Evolutionary conservation across 1,140 invertebrate species (phyloP), one percentile per base, ranked within the genome.

Genomic region (Drosophila lacertosa): DNA sequence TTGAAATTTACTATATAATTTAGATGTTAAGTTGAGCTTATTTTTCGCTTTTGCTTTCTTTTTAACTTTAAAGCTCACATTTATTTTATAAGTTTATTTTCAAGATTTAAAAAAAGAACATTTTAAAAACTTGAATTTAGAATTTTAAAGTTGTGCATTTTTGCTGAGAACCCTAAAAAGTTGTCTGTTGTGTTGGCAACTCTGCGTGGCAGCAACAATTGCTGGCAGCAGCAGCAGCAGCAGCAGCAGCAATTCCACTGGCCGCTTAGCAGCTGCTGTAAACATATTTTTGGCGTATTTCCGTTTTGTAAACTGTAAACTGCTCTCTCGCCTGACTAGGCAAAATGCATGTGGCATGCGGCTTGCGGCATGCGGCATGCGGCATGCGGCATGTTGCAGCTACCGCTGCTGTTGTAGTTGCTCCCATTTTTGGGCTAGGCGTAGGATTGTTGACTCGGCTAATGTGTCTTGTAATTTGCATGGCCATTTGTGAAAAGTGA

Each of bases 391-490:
- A 65, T 70, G 67, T 44, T 13, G 66, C 50, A 51, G 47, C 39
- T 68, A 57, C 48, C 51, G 24, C 22, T 55, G 64, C 32, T 60
- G 54, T 32, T 60, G 51, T 53, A 73, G 77, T 86, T 84, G 77
- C 69, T 86, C 74, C 81, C 77, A 77, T 86, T 89, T 86, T 88
- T 86, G 77, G 77, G 64, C 68, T 68, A 77, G 82, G 77, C 80
- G 81, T 80, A 86, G 81, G 77, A 88, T 88, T 83, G 83, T 55
- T 63, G 71, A 64, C 29, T 74, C 63, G 68, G 75, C 79, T 89
- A 89, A 89, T 89, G 84, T 84, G 83, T 89, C 84, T 89, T 89
- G 83, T 89, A 89, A 89, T 89, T 89, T 89, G 84, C 79, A 89
- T 89, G 86, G 81, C 77, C 82, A 88, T 86, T 86, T 86, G 81